Evolutionary conservation across 2,113 vertebrate genomes (phyloP), one percentile per base, ranked within the genome.

Genomic region (Oreotrochilus melanogaster): DNA sequence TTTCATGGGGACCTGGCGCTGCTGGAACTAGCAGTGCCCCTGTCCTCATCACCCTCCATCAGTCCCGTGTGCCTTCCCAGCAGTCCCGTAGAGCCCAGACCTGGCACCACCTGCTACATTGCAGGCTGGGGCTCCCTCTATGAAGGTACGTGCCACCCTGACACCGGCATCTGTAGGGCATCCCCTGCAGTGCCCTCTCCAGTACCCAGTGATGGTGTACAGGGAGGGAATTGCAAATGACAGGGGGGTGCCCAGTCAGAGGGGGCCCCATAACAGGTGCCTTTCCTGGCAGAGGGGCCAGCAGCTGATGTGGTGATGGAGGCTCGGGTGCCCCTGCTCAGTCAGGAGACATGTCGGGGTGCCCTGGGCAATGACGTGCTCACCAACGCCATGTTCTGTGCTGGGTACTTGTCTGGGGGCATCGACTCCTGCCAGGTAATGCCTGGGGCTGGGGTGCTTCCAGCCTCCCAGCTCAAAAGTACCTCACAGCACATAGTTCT

Each of bases 71-170:
- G 99, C 93, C 98, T 99, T 67, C 99, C 99, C 31, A 97, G 97
- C 18, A 45, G 74, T 22, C 88, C 97, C 14, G 33, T 28, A 1
- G 99, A 99, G 78, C 99, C 98, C 43, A 97, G 98, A 11, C 97
- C 98, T 0, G 99, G 99, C 48, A 99, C 98, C 1, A 56, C 98
- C 7, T 99, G 99, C 86, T 97, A 99, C 91, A 99, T 99, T 18
- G 98, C 98, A 1, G 99, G 99, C 72, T 99, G 99, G 99, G 99
- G 99, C 15, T 99, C 99, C 14, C 98, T 99, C 61, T 99, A 98
- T 15, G 99, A 99, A 98, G 99, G 99, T 99, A 93, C 87, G 97
- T 69, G 45, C 24, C 11, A 27, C 19, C 9, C 53, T 0, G 1
- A 62, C 18, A 37, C 56, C n/a, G 4, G 28, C 8, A 8, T 39